Evolutionary conservation across 1,140 invertebrate genomes (phyloP).

Genomic region (Berghia stephanieae): DNA sequence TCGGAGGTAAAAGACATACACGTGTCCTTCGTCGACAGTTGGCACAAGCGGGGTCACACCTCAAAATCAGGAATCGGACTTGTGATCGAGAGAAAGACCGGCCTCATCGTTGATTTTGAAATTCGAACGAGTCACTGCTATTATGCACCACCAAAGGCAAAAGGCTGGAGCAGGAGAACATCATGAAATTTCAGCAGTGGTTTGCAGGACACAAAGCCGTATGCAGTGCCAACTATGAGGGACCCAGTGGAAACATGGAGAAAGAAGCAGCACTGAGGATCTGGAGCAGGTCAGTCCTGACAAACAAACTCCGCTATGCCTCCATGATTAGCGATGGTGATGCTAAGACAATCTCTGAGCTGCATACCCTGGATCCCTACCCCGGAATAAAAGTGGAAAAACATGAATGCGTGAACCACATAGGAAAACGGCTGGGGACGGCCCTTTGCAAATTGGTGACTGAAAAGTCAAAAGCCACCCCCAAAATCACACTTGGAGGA

Average conservation of each 20-base stretch:
- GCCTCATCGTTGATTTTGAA: neutral
- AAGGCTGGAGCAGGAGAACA: constrained; percentile 1
- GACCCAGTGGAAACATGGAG: neutral
- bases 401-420: too few species aligned
- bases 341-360: neutral
- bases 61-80: constrained; percentile 14
- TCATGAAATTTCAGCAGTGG: neutral
- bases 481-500: neutral
- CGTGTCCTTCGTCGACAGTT: neutral
- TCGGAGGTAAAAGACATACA: neutral
- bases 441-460: neutral
- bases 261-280: neutral
- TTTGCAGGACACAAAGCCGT: neutral
- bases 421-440: too few species aligned
- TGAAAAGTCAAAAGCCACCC: constrained; percentile 1
- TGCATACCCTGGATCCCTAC: constrained; percentile 1
- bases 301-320: neutral
- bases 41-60: constrained; percentile 11
- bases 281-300: constrained; percentile 4
- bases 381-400: neutral
- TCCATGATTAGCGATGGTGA: constrained; percentile 11
- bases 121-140: neutral
- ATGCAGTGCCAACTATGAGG: neutral
- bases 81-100: constrained; percentile 16
- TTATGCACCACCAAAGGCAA: constrained; percentile 1